Evolutionary conservation across 2,797 vertebrate species (phyloP), one percentile per base, ranked within the genome.

Genomic region (Lepus oiostolus): DNA sequence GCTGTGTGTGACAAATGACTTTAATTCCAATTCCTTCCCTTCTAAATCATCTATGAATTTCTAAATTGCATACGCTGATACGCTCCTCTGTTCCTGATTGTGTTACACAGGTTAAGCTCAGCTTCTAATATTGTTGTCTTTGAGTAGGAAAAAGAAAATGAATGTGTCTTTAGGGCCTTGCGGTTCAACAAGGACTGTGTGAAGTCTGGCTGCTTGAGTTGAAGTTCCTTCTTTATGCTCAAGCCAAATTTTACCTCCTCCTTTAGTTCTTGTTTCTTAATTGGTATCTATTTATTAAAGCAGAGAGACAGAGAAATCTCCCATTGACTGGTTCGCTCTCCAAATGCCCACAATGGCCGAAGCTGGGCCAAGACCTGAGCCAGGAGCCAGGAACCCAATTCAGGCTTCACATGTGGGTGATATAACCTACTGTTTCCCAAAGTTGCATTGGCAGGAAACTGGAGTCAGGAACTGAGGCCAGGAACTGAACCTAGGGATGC

Each of bases 141-240:
- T 93, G 79, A 94, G 50, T 63, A 90, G 38, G 72, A 54, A 70
- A 89, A 93, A 63, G 72, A 88, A 76, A 92, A 67, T 24, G 71
- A 75, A 47, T 62, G 35, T 74, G 58, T 96, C 30, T 2, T 94
- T 93, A 93, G 68, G 84, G 13, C 2, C 26, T 91, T 90, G 60
- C 54, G 35, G 60, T 70, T 83, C 88, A 68, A 89, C 58, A 86
- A 84, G 47, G 93, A 63, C 84, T 19, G 4, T 88, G 24, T 70
- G 28, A 95, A 79, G 74, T 88, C 47, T 32, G 28, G 30, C 62
- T 83, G 58, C 47, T 85, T 9, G 22, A 42, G 62, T 77, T 85
- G 75, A 90, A 35, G 22, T 68, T 94, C 68, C 47, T 54, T 58
- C 63, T 96, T 84, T 5, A 28, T 60, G 52, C 84, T 50, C 74